Percentiles rank a stretch among this genome's conserved stretches.
These are phyloP conservation scores for Ornithoptera alexandrae DNA, from an alignment of 2,888 invertebrate species.

Conservation along the genomic window DNA sequence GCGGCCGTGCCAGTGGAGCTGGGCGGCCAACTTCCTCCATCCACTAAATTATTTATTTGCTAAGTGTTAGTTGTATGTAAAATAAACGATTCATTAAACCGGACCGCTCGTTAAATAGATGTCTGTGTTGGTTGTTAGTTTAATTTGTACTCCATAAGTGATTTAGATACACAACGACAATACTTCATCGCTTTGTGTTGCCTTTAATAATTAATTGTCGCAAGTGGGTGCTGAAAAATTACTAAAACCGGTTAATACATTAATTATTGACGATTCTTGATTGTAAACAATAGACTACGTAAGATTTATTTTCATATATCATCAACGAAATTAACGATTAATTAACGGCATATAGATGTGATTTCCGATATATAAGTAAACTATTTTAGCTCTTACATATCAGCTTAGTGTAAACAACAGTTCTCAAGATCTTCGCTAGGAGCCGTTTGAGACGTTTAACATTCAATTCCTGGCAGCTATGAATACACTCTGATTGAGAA, in stretches of 20 bases:
- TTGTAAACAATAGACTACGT: too few species aligned
- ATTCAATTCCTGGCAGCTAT: slow-evolving; percentile 21
- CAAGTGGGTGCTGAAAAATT: too few species aligned
- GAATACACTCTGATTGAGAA: slow-evolving; percentile 28
- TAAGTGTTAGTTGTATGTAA: slow-evolving; percentile 14
- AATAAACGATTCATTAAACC: slow-evolving; percentile 4
- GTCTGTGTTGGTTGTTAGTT: neutral
- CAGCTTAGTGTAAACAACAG: neutral
- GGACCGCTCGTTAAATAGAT: slow-evolving; percentile 1
- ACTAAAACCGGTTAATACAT: too few species aligned
- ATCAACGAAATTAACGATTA: too few species aligned
- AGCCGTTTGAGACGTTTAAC: neutral
- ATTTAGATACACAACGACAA: neutral
- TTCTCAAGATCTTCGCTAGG: neutral
- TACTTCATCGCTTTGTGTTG: neutral
- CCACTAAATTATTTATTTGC: slow-evolving; percentile 15
- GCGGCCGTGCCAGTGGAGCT: neutral
- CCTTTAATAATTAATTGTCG: neutral
- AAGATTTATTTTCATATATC: too few species aligned
- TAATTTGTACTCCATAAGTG: neutral
- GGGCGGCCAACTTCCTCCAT: slow-evolving; percentile 1
- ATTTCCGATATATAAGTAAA: too few species aligned
- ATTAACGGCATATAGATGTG: too few species aligned
- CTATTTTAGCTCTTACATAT: neutral
- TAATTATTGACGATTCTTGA: too few species aligned